Base-by-base conservation (phyloP, 2,797 vertebrate species). In the Enteromius mattozi region DNA sequence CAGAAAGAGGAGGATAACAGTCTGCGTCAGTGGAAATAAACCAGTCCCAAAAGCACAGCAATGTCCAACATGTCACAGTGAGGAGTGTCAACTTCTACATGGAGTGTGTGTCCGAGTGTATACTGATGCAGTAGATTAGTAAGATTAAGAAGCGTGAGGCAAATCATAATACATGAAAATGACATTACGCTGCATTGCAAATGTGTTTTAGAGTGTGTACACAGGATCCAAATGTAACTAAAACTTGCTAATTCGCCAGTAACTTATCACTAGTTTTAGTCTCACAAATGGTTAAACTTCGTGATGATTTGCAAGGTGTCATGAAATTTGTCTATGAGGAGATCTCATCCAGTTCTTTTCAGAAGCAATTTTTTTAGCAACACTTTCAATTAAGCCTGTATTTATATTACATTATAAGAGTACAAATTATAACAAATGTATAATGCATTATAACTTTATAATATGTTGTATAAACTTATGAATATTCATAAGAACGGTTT, bases 41-140 rank as follows among this genome's bases (percentile, higher is more conserved):
- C 86, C 79, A 92, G 91, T 93, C 91, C 93, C 91, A 88, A 87
- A 91, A 90, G 84, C 86, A 78, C 8, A 59, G 45, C 82, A 75
- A 21, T 63, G 91, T 92, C 92, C 90, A 21, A 84, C 10, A 76
- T 66, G 65, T 80, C 42, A 37, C 80, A 78, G 87, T 88, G 84
- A 91, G 79, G 78, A 80, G 35, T 2, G 27, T 51, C 61, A 71
- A 80, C 86, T 61, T 87, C 66, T 87, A 81, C 80, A 51, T 78
- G 83, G 80, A 24, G 19, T 40, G 54, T 19, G 74, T 8, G 70
- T 45, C 47, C 13, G 80, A 49, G 84, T 77, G 24, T 59, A n/a
- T 54, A 19, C 68, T 40, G 21, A 74, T 63, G 81, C 59, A 68
- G 59, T 69, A 68, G 72, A 83, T 83, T 59, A 72, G 75, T 63